These are phyloP conservation scores for human DNA, from an alignment of 2,113 vertebrate species.

Conservation along the genomic window DNA sequence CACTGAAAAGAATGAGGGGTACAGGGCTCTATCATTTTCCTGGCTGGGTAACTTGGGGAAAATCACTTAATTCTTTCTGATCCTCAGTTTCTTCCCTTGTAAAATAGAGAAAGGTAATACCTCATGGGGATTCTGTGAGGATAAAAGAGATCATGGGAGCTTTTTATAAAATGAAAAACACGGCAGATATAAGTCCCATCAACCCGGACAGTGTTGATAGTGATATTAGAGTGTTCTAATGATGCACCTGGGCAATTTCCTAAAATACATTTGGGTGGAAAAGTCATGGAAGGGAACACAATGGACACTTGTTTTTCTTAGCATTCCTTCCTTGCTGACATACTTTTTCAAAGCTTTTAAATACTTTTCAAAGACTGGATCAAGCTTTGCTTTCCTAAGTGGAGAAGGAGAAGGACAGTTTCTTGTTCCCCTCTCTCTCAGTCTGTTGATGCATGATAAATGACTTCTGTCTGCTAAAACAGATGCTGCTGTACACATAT, in stretches of 20 bases:
- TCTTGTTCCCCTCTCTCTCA: constrained; percentile 19
- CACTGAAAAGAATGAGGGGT: background rate
- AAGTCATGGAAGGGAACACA: background rate
- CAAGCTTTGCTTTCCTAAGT: background rate
- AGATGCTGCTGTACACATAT: constrained; percentile 15
- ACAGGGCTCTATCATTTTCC: background rate
- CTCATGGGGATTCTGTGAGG: background rate
- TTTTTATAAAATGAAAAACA: background rate
- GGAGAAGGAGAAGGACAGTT: background rate
- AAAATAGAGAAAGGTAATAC: background rate
- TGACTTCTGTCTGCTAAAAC: constrained; percentile 30
- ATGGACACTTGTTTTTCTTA: background rate
- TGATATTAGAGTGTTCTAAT: background rate
- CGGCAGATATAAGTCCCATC: background rate
- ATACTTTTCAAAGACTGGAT: constrained; percentile 7
- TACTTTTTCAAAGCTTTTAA: background rate
- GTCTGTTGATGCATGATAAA: constrained; percentile 62
- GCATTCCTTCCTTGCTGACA: constrained; percentile 9
- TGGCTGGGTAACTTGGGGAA: background rate
- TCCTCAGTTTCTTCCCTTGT: background rate
- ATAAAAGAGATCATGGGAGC: background rate
- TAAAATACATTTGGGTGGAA: background rate
- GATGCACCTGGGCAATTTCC: background rate
- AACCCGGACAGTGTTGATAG: background rate
- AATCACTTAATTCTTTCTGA: background rate